Percentiles rank a stretch among this genome's conserved stretches.
Evolutionary conservation across 2,113 vertebrate genomes (phyloP).

Genomic region (Urocolius indicus): DNA sequence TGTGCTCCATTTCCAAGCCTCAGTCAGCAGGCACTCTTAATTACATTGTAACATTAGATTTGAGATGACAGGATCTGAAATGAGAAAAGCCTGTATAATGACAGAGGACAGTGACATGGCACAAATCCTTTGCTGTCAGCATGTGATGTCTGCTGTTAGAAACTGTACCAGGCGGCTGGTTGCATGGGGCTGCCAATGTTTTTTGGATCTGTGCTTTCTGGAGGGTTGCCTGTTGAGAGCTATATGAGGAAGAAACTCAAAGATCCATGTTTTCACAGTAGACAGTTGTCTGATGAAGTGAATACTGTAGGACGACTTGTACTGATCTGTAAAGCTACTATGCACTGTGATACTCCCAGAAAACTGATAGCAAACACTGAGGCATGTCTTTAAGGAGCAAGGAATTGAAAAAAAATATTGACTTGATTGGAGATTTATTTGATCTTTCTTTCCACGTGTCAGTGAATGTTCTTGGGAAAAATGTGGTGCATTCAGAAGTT

Average conservation of each 20-base stretch:
- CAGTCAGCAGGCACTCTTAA: not conserved
- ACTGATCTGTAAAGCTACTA: not conserved
- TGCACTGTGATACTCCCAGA: not conserved
- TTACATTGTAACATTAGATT: not conserved
- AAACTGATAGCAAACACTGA: not conserved
- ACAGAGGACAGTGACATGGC: not conserved
- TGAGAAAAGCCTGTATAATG: not conserved
- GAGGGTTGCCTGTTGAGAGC: not conserved
- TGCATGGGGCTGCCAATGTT: not conserved
- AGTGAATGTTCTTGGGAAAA: not conserved
- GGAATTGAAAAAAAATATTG: not conserved
- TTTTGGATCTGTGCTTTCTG: not conserved
- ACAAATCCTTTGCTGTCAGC: not conserved
- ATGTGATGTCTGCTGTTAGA: not conserved
- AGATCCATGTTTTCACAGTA: not conserved
- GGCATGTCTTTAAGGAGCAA: not conserved
- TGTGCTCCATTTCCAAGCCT: not conserved
- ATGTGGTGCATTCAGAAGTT: not conserved
- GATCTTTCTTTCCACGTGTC: not conserved
- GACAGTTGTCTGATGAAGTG: not conserved
- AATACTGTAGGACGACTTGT: not conserved
- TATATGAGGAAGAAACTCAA: not conserved
- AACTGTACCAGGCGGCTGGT: not conserved
- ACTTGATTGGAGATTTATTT: not conserved
- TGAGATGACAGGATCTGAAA: not conserved